Evolutionary conservation across 2,888 invertebrate species (phyloP).

Genomic region (Esperia sulphurella): DNA sequence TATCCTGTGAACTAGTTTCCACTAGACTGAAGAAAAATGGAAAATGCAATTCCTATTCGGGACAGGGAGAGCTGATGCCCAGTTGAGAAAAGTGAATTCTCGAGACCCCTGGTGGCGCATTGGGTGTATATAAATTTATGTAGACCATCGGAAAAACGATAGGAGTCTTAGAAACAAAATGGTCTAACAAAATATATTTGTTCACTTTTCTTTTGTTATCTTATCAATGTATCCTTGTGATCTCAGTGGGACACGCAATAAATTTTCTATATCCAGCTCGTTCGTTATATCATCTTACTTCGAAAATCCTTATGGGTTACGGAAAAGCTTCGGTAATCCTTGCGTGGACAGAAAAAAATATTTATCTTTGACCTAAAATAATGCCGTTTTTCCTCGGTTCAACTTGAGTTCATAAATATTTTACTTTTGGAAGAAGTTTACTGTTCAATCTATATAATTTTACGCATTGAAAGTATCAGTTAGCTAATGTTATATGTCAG

Average conservation of each 20-base stretch:
- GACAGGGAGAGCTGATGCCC: too few relatives aligned
- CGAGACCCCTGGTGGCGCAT: too few relatives aligned
- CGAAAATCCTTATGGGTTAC: slow-evolving; percentile 22
- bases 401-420: too few relatives aligned
- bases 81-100: too few relatives aligned
- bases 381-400: too few relatives aligned
- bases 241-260: slow-evolving; percentile 14
- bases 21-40: not conserved
- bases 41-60: not conserved
- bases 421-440: too few relatives aligned
- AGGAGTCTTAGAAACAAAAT: too few relatives aligned
- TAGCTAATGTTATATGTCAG: too few relatives aligned
- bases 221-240: not conserved
- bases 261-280: slow-evolving; percentile 18
- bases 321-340: slow-evolving; percentile 18
- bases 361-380: not conserved
- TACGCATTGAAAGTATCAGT: too few relatives aligned
- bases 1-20: slow-evolving; percentile 7
- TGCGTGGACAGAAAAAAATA: slow-evolving; percentile 17
- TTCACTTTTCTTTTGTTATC: not conserved
- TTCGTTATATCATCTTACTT: slow-evolving; percentile 17
- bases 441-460: too few relatives aligned
- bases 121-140: too few relatives aligned
- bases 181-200: not conserved
- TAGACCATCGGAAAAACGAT: too few relatives aligned